Base-by-base conservation (phyloP, 1,140 invertebrate genomes). In the Zaprionus davidi region DNA sequence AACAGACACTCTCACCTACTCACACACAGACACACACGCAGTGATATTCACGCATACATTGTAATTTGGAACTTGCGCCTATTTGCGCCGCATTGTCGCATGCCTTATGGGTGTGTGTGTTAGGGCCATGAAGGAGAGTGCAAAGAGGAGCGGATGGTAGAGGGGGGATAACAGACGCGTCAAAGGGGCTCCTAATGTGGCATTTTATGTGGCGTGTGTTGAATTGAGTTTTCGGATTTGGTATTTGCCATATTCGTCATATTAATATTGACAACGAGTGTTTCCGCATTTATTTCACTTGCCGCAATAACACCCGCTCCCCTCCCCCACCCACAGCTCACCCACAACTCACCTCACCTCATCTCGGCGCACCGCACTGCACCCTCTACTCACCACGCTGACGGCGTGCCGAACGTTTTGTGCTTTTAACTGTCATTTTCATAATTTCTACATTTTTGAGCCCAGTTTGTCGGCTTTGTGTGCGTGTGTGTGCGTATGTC, bases 241-340 rank as follows among this genome's bases (percentile, higher is more conserved):
- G 84, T 88, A 88, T 87, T 87, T 88, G 84, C 84, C 84, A 87
- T 88, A 87, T 87, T 87, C 88, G 83, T 87, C 83, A 87, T 87
- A 87, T 87, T 87, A 87, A 87, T 87, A 87, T 88, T 87, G 83
- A 87, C 83, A 87, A 87, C 83, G 85, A 87, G 83, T 87, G 83
- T 87, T 87, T 87, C 83, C 83, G 83, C 83, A 87, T 87, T 87
- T 87, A 87, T 87, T 88, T 87, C 83, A 87, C 81, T 86, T 82
- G 78, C 71, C 24, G 41, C 60, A 36, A 66, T 66, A 66, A 66
- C 53, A 44, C 6, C 22, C n/a, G 24, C 51, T 12, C n/a, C 20
- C 46, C 31, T 24, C 51, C 24, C n/a, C 6, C 36, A 20, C 38
- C 26, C 38, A 6, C 3, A 20, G 44, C 38, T 34, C 17, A 24